Evolutionary conservation across 2,888 invertebrate genomes (phyloP).

Genomic region (Flexamia atlantica): DNA sequence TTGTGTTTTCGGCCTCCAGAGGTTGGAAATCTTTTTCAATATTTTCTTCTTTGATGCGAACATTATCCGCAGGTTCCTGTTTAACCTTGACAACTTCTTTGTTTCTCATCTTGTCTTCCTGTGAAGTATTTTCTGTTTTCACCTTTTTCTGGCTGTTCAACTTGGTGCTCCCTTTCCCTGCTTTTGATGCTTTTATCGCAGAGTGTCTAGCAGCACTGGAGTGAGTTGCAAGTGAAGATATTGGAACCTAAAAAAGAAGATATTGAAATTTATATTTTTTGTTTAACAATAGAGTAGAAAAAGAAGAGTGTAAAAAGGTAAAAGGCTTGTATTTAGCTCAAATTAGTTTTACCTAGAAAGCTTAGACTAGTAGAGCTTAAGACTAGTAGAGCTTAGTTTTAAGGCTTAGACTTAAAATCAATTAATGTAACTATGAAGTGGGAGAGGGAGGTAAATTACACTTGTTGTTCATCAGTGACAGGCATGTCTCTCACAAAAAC

Average conservation of each 20-base stretch:
- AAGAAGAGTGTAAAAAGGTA: too few relatives aligned
- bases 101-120: not conserved
- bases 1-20: conserved; percentile 34
- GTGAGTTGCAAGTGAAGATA: conserved; percentile 28
- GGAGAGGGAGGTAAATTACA: too few relatives aligned
- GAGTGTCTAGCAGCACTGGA: conserved; percentile 14
- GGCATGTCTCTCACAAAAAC: too few relatives aligned
- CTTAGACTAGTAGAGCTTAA: too few relatives aligned
- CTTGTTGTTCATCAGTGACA: too few relatives aligned
- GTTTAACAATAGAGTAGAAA: too few relatives aligned
- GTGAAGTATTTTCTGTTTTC: conserved; percentile 11
- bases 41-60: conserved; percentile 21
- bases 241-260: conserved; percentile 42
- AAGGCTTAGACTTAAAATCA: too few relatives aligned
- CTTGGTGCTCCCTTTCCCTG: conserved; percentile 19
- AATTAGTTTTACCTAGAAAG: too few relatives aligned
- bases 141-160: conserved; percentile 7
- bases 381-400: too few relatives aligned
- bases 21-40: conserved; percentile 21
- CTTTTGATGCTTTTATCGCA: conserved; percentile 47
- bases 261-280: too few relatives aligned
- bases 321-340: too few relatives aligned
- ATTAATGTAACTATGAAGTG: too few relatives aligned
- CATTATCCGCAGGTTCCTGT: conserved; percentile 26
- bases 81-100: conserved; percentile 11